These are phyloP conservation scores for Bradypodion ventrale DNA, from an alignment of 2,797 vertebrate species.

Conservation along the genomic window DNA sequence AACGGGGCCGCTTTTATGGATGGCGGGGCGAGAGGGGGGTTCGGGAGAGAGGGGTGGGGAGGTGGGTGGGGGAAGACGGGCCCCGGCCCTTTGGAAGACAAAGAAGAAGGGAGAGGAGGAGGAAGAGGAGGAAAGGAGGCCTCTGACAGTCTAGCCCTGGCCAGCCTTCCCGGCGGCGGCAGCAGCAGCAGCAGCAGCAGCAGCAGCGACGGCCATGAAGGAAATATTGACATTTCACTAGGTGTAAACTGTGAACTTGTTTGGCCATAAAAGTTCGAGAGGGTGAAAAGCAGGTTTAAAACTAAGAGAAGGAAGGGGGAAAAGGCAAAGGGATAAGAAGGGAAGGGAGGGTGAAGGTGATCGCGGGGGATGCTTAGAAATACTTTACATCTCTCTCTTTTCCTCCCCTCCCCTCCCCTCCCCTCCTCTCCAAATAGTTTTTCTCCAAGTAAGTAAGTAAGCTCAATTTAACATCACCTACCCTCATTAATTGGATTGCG, in stretches of 20 bases:
- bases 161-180: background rate
- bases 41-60: too few species aligned
- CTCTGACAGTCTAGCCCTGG: too few species aligned
- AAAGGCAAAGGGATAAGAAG: too few species aligned
- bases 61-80: constrained; percentile 55
- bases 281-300: constrained; percentile 20
- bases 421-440: background rate
- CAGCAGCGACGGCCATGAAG: constrained; percentile 36
- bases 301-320: too few species aligned
- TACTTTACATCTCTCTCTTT: background rate
- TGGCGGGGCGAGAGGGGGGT: constrained; percentile 37
- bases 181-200: background rate
- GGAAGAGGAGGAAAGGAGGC: background rate
- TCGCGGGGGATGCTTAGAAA: background rate
- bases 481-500: too few species aligned
- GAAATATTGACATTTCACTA: constrained; percentile 43
- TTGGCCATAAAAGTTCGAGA: constrained; percentile 31
- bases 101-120: constrained; percentile 57
- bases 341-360: background rate
- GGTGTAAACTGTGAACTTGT: constrained; percentile 58
- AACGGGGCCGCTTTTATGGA: constrained; percentile 68
- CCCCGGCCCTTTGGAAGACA: too few species aligned
- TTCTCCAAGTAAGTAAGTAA: too few species aligned
- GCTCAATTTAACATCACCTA: too few species aligned
- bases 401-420: background rate